Conservation (phyloP, 2,113 vertebrate genomes). For the Thunnus thynnus region DNA sequence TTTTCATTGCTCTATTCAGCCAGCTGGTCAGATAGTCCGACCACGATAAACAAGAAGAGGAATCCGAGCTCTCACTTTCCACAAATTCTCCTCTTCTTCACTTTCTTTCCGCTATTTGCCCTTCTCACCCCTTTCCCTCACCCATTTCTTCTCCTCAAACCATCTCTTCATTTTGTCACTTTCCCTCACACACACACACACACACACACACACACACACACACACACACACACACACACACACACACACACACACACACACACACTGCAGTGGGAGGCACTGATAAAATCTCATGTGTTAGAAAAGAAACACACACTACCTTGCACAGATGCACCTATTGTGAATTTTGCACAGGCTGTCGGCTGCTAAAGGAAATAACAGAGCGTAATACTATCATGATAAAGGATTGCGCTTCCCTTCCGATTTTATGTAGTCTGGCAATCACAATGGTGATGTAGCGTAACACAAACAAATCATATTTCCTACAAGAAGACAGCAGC, state of each 20-base stretch:
- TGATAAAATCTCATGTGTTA: neutral
- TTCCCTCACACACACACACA: neutral
- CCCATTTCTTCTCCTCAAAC: neutral
- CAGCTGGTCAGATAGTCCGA: conserved; percentile 44
- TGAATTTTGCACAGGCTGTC: neutral
- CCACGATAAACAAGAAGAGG: conserved; percentile 25
- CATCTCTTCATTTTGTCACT: neutral
- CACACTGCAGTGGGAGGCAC: neutral
- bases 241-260: too few relatives aligned
- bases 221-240: too few relatives aligned
- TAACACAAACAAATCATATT: conserved; percentile 35
- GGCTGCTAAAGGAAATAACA: conserved; percentile 7
- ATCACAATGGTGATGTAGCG: conserved; percentile 27
- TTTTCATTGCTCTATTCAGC: conserved; percentile 51
- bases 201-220: neutral
- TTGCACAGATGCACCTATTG: neutral
- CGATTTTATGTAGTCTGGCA: conserved; percentile 8
- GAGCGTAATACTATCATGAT: conserved; percentile 20
- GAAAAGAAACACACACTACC: neutral
- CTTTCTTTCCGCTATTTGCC: neutral
- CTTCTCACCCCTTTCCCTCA: neutral
- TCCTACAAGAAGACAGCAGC: neutral
- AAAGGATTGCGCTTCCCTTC: conserved; percentile 17
- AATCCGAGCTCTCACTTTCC: conserved; percentile 19
- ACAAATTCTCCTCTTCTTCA: neutral